Conservation (phyloP, 2,113 vertebrate genomes). For the Sylvia atricapilla region DNA sequence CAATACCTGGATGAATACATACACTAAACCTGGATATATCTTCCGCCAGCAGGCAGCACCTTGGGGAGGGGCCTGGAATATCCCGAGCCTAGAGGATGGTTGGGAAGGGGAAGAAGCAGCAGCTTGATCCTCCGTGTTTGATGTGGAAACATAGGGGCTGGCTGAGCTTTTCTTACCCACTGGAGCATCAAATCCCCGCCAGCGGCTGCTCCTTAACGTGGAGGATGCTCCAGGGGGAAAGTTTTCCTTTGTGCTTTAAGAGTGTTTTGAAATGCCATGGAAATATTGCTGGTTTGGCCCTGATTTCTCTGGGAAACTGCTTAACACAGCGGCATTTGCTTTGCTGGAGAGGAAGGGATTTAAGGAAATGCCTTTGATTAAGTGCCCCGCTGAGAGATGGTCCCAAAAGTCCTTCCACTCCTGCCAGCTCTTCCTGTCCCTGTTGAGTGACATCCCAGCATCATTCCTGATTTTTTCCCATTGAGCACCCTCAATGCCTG, state of each 20-base stretch:
- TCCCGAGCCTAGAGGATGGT: background rate
- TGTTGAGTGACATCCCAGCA: background rate
- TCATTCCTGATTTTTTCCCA: accelerated
- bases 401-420: background rate
- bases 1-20: constrained; percentile 66
- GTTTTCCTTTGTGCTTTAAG: background rate
- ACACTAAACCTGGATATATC: constrained; percentile 21
- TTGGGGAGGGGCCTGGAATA: background rate
- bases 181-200: background rate
- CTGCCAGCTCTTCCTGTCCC: background rate
- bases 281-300: background rate
- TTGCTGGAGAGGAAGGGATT: background rate
- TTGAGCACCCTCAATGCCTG: background rate
- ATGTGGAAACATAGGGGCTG: accelerated
- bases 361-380: background rate
- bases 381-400: background rate
- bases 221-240: background rate
- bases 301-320: background rate
- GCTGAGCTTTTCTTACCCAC: background rate
- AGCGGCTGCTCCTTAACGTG: accelerated
- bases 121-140: background rate
- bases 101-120: background rate
- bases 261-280: background rate
- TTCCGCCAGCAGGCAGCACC: background rate
- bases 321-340: background rate